Conservation (phyloP, 92 coral and sea anemone species). For the Porites evermanni region DNA sequence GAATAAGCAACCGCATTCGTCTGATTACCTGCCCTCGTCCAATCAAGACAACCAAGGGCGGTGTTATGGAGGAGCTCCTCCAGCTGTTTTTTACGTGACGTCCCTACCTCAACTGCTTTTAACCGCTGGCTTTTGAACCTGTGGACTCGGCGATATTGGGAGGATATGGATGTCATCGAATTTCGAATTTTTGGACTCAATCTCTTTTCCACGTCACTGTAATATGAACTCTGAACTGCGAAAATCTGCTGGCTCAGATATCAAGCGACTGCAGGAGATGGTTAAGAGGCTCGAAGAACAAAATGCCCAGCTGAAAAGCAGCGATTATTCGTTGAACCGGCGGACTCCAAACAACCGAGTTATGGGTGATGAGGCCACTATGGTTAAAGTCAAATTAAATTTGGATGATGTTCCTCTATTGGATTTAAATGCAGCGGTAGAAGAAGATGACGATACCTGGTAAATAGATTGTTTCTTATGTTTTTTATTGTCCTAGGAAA, state of each 20-base stretch:
- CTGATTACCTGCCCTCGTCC: no score
- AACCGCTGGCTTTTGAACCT: no score
- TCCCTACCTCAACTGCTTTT: no score
- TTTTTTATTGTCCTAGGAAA: neutral
- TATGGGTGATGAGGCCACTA: slow-evolving; percentile 11
- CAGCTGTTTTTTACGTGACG: no score
- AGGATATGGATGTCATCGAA: no score
- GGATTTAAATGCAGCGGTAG: slow-evolving; percentile 73
- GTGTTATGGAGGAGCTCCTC: no score
- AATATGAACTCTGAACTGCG: slow-evolving; percentile 72
- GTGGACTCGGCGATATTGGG: no score
- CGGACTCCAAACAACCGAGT: neutral
- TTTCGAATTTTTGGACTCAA: no score
- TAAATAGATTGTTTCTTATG: slow-evolving; percentile 13
- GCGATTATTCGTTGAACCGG: slow-evolving; percentile 39
- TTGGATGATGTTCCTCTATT: slow-evolving; percentile 85
- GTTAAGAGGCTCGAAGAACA: slow-evolving; percentile 83
- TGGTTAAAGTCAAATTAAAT: slow-evolving; percentile 75
- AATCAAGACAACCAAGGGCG: no score
- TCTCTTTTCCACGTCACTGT: slow-evolving; percentile 12
- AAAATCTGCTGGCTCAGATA: slow-evolving; percentile 91
- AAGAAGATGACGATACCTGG: slow-evolving; percentile 84
- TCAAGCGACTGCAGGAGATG: slow-evolving; percentile 91
- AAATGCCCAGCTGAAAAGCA: slow-evolving; percentile 72
- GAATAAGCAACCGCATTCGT: no score